Evolutionary conservation across 2,797 vertebrate species (phyloP), one percentile per base, ranked within the genome.

Genomic region (Trematomus bernacchii): DNA sequence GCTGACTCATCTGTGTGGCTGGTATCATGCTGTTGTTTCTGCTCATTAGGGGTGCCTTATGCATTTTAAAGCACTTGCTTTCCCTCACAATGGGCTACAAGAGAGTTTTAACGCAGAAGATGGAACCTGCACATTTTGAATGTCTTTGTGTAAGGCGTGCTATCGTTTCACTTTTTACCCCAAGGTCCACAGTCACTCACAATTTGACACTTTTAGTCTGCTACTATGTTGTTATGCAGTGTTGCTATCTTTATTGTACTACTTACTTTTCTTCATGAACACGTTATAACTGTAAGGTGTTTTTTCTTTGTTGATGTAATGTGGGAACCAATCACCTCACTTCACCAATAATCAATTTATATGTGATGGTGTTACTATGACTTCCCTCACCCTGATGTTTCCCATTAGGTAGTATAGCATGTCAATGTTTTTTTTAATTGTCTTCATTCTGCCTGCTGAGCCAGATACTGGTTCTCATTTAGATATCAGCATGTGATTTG

Each of bases 1-100:
- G 61, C 83, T 89, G 82, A 84, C 74, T 90, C 85, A 87, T 89
- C 73, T 76, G 74, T 71, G 73, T 0, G n/a, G 73, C 65, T 66
- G 76, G 71, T 76, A 73, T 65, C 64, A 64, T 47, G 61, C 74
- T 79, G 78, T 50, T 78, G 75, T 75, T 88, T 76, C 58, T 68
- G 59, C 63, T 89, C 73, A 82, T 88, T 88, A 85, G 30, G 33
- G 21, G 33, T 50, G 61, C 66, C 68, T 58, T 79, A 46, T 85
- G 71, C 73, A 67, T 84, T 91, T 86, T 85, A 61, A 78, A 85
- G 66, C 64, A 44, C 40, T 30, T 23, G 2, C 16, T 48, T 58
- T 6, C n/a, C n/a, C 65, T 54, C 65, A 81, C 54, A 78, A 81
- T 76, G 59, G 58, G 37, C 67, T 74, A 11, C 21, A 43, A 21